Conservation (phyloP, 1,140 invertebrate species). For the Bombus ignitus region DNA sequence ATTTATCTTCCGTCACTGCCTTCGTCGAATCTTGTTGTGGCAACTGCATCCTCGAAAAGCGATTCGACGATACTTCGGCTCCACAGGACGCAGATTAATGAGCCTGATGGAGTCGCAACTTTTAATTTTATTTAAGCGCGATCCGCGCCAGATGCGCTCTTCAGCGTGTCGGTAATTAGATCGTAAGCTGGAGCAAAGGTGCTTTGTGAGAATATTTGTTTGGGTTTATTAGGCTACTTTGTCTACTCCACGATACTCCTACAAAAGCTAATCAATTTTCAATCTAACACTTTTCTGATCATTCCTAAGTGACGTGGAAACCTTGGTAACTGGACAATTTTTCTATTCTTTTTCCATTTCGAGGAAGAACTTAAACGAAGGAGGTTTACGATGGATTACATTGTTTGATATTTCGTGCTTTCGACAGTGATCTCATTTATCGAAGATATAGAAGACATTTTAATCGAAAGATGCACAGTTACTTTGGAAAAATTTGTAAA, state of each 20-base stretch:
- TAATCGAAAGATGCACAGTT: no score
- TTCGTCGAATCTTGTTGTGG: constrained; percentile 15
- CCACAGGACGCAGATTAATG: constrained; percentile 24
- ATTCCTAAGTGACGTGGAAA: not conserved
- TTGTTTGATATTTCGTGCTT: no score
- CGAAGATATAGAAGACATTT: not conserved
- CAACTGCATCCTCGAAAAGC: not conserved
- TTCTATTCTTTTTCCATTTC: not conserved
- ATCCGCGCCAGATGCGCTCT: not conserved
- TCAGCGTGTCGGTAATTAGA: not conserved
- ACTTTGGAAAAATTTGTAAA: no score
- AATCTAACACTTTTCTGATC: not conserved
- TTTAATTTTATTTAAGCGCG: constrained; percentile 16
- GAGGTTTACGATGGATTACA: no score
- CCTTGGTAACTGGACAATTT: not conserved
- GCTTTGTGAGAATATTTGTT: not conserved
- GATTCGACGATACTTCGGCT: not conserved
- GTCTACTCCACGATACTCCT: not conserved
- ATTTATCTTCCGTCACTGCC: constrained; percentile 8
- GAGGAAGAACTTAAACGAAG: not conserved
- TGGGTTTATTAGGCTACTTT: not conserved
- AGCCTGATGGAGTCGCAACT: not conserved
- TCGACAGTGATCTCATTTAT: no score
- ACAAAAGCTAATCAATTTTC: not conserved
- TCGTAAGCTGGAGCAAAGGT: not conserved